Conservation (phyloP, 2,888 invertebrate genomes). For the Cheilosia soror region DNA sequence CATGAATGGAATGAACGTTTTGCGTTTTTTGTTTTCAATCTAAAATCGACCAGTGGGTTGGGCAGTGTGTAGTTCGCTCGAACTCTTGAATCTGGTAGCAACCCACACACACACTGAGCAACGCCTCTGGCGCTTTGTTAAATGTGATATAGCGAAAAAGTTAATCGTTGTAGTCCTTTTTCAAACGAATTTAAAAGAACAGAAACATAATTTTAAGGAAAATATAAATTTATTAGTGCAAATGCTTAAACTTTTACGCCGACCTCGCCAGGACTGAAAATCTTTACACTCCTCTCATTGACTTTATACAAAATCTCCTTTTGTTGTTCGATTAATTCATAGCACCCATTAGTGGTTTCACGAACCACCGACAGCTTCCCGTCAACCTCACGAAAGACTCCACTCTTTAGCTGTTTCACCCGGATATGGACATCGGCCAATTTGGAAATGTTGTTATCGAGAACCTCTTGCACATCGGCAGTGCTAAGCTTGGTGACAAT, state of each 20-base stretch:
- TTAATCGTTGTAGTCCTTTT: background rate
- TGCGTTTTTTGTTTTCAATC: slow-evolving; percentile 58
- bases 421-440: slow-evolving; percentile 87
- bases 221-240: slow-evolving; percentile 65
- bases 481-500: slow-evolving; percentile 86
- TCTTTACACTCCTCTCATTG: slow-evolving; percentile 89
- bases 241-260: slow-evolving; percentile 81
- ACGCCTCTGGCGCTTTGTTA: background rate
- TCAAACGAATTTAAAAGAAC: background rate
- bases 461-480: slow-evolving; percentile 85
- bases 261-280: slow-evolving; percentile 88
- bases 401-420: slow-evolving; percentile 88
- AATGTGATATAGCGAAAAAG: slow-evolving; percentile 5
- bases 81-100: background rate
- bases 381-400: slow-evolving; percentile 89
- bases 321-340: slow-evolving; percentile 78
- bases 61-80: slow-evolving; percentile 7
- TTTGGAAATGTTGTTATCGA: slow-evolving; percentile 87
- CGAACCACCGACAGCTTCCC: slow-evolving; percentile 86
- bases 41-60: background rate
- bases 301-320: slow-evolving; percentile 86
- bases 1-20: slow-evolving; percentile 19
- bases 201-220: slow-evolving; percentile 31
- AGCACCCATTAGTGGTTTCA: slow-evolving; percentile 77
- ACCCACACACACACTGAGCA: background rate